phyloP scores from a whole-genome alignment of 2,797 vertebrate species.

The Pipistrellus pygmaeus region DNA sequence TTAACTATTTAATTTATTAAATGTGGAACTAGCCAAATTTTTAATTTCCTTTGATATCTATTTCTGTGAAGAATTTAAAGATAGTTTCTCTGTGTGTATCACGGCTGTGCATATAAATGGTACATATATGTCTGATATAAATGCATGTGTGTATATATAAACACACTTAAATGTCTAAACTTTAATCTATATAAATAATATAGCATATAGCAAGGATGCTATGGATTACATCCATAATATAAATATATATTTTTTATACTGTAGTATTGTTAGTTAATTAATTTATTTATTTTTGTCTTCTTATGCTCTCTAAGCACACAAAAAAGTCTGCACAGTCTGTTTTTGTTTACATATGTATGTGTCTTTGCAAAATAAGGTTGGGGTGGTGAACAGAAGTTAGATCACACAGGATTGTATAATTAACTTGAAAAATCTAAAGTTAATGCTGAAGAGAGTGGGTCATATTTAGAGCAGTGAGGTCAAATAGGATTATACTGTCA shows the following conservation, averaged over 20 bases:
- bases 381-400: neutral
- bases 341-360: neutral
- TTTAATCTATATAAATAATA: neutral
- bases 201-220: neutral
- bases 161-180: neutral
- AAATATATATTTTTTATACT: neutral
- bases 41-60: neutral
- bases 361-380: neutral
- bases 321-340: neutral
- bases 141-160: neutral
- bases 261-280: neutral
- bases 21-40: neutral
- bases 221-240: neutral
- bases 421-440: neutral
- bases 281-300: neutral
- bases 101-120: neutral
- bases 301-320: neutral
- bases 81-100: neutral
- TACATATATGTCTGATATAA: neutral
- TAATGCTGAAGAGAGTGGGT: neutral
- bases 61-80: constrained; percentile 16
- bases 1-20: constrained; percentile 3
- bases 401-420: neutral
- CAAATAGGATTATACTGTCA: neutral
- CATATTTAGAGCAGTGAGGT: neutral